Evolutionary conservation across 1,140 invertebrate species (phyloP).

Genomic region (Drosophila grimshawi): DNA sequence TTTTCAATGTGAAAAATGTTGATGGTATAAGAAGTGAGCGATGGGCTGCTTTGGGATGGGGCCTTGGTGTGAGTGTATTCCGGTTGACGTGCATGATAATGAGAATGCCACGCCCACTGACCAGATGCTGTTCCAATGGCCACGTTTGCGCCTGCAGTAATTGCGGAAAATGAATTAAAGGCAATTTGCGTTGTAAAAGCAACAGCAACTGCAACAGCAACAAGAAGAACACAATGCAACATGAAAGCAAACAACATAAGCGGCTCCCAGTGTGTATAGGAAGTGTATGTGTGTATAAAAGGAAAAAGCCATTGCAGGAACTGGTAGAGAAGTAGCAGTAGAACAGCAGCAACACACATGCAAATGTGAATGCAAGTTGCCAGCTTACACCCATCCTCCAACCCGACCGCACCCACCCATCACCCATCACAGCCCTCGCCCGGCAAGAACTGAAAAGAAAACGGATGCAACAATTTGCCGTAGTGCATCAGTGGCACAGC

Average conservation of each 20-base stretch:
- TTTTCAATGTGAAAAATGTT: conserved; percentile 53
- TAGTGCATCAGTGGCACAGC: conserved; percentile 45
- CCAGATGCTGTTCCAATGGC: conserved; percentile 17
- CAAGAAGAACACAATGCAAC: conserved; percentile 54
- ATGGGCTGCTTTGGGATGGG: background rate
- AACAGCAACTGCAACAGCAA: background rate
- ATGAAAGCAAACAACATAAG: conserved; percentile 74
- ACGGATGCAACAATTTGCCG: conserved; percentile 74
- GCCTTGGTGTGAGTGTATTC: background rate
- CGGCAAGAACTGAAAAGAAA: conserved; percentile 56
- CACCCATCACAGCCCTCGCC: conserved; percentile 15
- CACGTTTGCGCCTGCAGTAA: conserved; percentile 55
- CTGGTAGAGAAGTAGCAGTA: conserved; percentile 40
- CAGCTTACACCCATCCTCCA: background rate
- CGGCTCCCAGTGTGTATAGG: conserved; percentile 27
- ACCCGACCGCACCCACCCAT: background rate
- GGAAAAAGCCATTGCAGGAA: conserved; percentile 57
- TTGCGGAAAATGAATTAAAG: conserved; percentile 78
- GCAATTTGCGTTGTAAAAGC: conserved; percentile 60
- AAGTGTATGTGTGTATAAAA: conserved; percentile 19
- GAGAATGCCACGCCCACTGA: conserved; percentile 39
- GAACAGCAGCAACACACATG: conserved; percentile 47
- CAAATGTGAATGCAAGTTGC: conserved; percentile 49
- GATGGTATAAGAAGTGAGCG: conserved; percentile 36
- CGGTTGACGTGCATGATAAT: conserved; percentile 60